Evolutionary conservation across 2,113 vertebrate genomes (phyloP).

Genomic region (Crocuta crocuta): DNA sequence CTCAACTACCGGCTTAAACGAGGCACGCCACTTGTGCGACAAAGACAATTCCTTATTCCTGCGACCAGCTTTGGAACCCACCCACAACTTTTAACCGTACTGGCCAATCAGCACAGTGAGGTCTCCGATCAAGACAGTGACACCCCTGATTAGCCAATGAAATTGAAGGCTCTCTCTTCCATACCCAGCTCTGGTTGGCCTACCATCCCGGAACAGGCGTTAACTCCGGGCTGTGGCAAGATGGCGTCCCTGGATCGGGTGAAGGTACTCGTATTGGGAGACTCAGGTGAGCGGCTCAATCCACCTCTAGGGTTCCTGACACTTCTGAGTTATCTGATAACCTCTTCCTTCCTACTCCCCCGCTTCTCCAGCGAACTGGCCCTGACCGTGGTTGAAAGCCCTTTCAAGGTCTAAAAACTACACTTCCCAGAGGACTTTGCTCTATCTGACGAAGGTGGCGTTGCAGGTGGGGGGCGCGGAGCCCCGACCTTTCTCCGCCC

Average conservation of each 20-base stretch:
- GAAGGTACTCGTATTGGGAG: constrained; percentile 97
- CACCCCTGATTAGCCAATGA: neutral
- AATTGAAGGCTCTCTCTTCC: neutral
- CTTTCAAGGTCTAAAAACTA: constrained; percentile 63
- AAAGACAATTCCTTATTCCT: constrained; percentile 46
- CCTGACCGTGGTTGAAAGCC: neutral
- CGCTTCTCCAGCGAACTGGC: neutral
- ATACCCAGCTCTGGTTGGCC: constrained; percentile 67
- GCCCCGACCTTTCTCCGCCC: neutral
- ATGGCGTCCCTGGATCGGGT: constrained; percentile 97
- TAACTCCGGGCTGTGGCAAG: constrained; percentile 51
- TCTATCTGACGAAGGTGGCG: neutral
- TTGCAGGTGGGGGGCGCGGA: neutral
- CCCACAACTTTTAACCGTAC: neutral
- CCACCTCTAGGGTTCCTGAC: neutral
- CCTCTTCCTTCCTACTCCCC: neutral
- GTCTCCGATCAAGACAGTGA: accelerated
- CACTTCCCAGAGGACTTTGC: constrained; percentile 79
- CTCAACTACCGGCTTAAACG: neutral
- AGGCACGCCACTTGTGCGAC: constrained; percentile 40
- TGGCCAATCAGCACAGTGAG: neutral
- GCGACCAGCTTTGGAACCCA: constrained; percentile 49
- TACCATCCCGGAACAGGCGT: neutral
- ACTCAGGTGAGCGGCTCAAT: constrained; percentile 92
- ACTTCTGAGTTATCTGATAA: neutral